Percentiles rank a stretch among this genome's conserved stretches.
Evolutionary conservation across 2,113 vertebrate species (phyloP).

Genomic region (Pyrgilauda ruficollis): DNA sequence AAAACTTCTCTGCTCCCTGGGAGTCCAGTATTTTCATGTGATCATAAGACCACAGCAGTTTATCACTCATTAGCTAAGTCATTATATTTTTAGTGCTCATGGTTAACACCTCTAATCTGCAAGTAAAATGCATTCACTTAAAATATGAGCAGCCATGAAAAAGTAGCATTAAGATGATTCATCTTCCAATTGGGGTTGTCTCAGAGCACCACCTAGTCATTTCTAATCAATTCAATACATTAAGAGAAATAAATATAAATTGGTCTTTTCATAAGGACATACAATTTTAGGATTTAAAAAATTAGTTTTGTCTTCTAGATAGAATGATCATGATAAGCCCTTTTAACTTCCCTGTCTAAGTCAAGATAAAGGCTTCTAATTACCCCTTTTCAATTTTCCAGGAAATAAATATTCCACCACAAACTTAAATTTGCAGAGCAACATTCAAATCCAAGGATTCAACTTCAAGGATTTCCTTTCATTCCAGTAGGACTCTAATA

Average conservation of each 20-base stretch:
- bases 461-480: neutral
- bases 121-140: neutral
- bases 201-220: neutral
- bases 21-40: neutral
- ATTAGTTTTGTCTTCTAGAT: neutral
- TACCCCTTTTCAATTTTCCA: neutral
- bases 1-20: neutral
- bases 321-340: neutral
- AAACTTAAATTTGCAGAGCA: neutral
- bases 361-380: neutral
- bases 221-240: neutral
- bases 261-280: accelerated
- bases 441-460: neutral
- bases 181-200: neutral
- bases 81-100: neutral
- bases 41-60: neutral
- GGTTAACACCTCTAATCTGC: neutral
- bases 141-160: neutral
- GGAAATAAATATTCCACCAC: neutral
- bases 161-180: neutral
- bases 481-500: neutral
- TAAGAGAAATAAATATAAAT: neutral
- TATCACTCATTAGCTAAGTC: neutral
- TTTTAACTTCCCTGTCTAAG: neutral
- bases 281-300: neutral